Conservation (phyloP, 2,113 vertebrate genomes). For the Labeo rohita region DNA sequence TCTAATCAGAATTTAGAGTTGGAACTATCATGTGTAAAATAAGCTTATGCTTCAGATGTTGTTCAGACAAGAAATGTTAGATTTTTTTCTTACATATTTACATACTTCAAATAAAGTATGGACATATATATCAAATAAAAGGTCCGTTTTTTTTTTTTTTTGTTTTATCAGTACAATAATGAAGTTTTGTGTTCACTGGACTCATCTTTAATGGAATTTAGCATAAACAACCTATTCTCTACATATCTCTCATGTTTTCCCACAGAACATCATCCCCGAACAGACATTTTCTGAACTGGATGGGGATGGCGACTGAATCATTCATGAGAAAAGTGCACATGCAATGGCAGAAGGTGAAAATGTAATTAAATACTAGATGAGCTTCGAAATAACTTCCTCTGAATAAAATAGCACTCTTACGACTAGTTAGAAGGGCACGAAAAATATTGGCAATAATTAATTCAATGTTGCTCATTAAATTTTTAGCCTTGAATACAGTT, state of each 20-base stretch:
- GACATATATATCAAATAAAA: background rate
- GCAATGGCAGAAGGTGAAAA: slow-evolving; percentile 46
- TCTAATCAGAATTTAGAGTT: background rate
- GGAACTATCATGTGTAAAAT: background rate
- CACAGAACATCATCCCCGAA: slow-evolving; percentile 58
- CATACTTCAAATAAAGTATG: background rate
- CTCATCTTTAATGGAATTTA: slow-evolving; percentile 72
- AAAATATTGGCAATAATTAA: background rate
- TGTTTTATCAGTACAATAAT: background rate
- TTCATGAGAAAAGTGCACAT: slow-evolving; percentile 58
- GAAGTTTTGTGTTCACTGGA: slow-evolving; percentile 2
- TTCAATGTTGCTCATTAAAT: background rate
- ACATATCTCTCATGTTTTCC: slow-evolving; percentile 55
- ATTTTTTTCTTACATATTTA: background rate
- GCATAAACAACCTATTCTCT: slow-evolving; percentile 64
- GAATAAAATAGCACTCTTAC: background rate
- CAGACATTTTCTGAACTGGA: slow-evolving; percentile 62
- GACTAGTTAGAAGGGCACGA: background rate
- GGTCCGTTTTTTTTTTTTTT: background rate
- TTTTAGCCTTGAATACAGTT: background rate
- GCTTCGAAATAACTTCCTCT: background rate
- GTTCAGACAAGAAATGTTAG: too few species aligned
- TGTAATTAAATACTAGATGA: slow-evolving; percentile 49
- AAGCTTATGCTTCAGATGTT: background rate
- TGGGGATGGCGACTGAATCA: slow-evolving; percentile 58